These are phyloP conservation scores for Zosterops japonicus DNA, from an alignment of 2,113 vertebrate genomes.

Conservation along the genomic window DNA sequence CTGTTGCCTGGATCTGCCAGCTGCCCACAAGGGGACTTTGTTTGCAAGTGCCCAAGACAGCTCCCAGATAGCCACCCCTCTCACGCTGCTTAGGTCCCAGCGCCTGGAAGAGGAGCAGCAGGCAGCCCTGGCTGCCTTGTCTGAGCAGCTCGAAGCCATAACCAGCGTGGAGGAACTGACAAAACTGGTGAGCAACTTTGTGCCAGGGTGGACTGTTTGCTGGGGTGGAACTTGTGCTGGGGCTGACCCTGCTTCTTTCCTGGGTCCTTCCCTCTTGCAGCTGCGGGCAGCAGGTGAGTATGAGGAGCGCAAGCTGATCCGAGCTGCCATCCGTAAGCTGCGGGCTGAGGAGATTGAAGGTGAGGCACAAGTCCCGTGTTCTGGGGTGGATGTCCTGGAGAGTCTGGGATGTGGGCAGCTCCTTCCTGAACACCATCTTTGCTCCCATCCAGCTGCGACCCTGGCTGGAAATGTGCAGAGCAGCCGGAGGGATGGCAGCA, in stretches of 20 bases:
- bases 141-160: slow-evolving; percentile 82
- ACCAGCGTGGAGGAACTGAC: slow-evolving; percentile 88
- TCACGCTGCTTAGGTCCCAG: slow-evolving; percentile 24
- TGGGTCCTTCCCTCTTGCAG: slow-evolving; percentile 50
- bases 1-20: background rate
- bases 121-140: slow-evolving; percentile 77
- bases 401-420: background rate
- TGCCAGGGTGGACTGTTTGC: accelerated
- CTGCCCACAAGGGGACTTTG: background rate
- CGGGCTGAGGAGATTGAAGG: slow-evolving; percentile 86
- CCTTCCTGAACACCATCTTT: background rate
- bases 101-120: slow-evolving; percentile 79
- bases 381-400: accelerated
- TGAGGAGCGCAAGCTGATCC: slow-evolving; percentile 91
- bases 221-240: background rate
- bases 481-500: background rate
- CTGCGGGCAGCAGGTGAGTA: slow-evolving; percentile 84
- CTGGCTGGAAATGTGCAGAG: slow-evolving; percentile 64
- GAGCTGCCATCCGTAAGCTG: slow-evolving; percentile 87
- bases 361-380: background rate
- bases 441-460: slow-evolving; percentile 54
- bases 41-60: background rate
- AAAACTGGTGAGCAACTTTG: slow-evolving; percentile 75
- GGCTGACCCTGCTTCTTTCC: background rate
- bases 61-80: accelerated